These are phyloP conservation scores for Hypselothyrea guttata DNA, from an alignment of 2,888 invertebrate species.

Conservation along the genomic window DNA sequence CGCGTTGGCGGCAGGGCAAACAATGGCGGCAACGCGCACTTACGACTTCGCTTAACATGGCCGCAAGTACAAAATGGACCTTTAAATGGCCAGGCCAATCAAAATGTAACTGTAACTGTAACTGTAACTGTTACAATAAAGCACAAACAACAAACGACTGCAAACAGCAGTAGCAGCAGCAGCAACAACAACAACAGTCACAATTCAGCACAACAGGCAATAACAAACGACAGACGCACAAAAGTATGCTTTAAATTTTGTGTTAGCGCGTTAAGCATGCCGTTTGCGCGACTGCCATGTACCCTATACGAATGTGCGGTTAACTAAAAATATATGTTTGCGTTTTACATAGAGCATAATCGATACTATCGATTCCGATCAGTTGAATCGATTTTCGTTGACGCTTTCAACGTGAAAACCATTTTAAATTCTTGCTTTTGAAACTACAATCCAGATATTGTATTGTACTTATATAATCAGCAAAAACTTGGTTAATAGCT, in stretches of 20 bases:
- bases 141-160: constrained; percentile 28
- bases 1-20: background rate
- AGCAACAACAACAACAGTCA: constrained; percentile 20
- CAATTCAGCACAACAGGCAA: constrained; percentile 20
- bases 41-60: constrained; percentile 32
- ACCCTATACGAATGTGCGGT: constrained; percentile 11
- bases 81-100: constrained; percentile 62
- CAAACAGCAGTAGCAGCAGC: constrained; percentile 5
- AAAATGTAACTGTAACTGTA: constrained; percentile 49
- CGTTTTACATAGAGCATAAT: too few relatives aligned
- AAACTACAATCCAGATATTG: too few relatives aligned
- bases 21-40: background rate
- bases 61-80: constrained; percentile 38
- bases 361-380: too few relatives aligned
- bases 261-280: background rate
- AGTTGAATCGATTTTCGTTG: too few relatives aligned
- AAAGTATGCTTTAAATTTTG: constrained; percentile 41
- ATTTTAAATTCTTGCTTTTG: too few relatives aligned
- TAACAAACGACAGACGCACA: background rate
- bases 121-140: constrained; percentile 44
- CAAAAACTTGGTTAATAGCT: too few relatives aligned
- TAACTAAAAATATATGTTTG: too few relatives aligned
- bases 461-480: too few relatives aligned
- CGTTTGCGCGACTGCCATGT: background rate
- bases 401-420: too few relatives aligned